Conservation (phyloP, 2,797 vertebrate species). For the Anas capensis region DNA sequence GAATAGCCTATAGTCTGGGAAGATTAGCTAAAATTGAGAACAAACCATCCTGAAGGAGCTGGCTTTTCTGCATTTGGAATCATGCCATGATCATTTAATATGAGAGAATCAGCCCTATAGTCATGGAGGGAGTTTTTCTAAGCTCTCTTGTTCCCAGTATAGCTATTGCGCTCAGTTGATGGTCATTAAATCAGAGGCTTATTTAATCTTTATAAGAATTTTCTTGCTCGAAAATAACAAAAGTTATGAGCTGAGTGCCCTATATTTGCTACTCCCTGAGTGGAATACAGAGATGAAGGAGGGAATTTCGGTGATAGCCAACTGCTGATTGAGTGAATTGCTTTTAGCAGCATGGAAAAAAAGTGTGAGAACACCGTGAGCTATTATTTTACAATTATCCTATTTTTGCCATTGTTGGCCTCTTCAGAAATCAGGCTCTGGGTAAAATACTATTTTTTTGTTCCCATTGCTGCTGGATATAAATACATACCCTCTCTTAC, state of each 20-base stretch:
- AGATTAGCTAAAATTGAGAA: constrained; percentile 55
- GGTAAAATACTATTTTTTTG: neutral
- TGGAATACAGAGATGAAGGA: constrained; percentile 65
- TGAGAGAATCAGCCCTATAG: constrained; percentile 39
- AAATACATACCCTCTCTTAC: neutral
- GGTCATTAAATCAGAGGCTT: constrained; percentile 60
- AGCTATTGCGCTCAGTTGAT: constrained; percentile 62
- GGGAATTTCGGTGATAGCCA: constrained; percentile 45
- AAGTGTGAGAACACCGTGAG: constrained; percentile 29
- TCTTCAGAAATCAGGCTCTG: constrained; percentile 31
- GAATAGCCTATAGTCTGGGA: constrained; percentile 2
- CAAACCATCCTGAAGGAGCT: constrained; percentile 44
- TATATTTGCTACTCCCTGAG: constrained; percentile 74
- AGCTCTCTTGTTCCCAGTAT: constrained; percentile 55
- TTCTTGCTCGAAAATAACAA: constrained; percentile 67
- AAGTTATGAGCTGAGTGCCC: constrained; percentile 66
- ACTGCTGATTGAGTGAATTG: constrained; percentile 45
- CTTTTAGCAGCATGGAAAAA: constrained; percentile 38
- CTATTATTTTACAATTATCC: constrained; percentile 66
- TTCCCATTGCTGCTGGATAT: neutral
- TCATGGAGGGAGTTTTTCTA: constrained; percentile 58
- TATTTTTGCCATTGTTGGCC: constrained; percentile 49
- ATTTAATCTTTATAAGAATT: constrained; percentile 73
- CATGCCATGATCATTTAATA: neutral
- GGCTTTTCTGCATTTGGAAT: constrained; percentile 62